A percentile compares a stretch with the other conserved stretches of the same genome.
Conservation (phyloP, 1,140 invertebrate genomes). For the Monomorium pharaonis region DNA sequence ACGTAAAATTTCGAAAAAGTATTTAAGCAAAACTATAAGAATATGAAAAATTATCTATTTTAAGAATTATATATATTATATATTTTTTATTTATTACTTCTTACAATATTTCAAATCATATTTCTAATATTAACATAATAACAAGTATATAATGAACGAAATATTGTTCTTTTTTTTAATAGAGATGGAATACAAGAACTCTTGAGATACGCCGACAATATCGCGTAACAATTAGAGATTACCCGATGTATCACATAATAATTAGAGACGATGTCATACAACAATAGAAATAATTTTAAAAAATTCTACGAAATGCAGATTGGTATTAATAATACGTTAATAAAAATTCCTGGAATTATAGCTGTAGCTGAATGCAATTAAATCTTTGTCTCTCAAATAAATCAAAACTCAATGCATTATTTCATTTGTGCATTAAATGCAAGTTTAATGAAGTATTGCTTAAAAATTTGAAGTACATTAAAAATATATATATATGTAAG, state of each 20-base stretch:
- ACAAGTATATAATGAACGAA: too few relatives aligned
- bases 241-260: neutral
- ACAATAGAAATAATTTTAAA: neutral
- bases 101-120: neutral
- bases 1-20: too few relatives aligned
- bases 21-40: too few relatives aligned
- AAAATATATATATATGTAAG: too few relatives aligned
- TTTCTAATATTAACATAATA: neutral
- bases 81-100: neutral
- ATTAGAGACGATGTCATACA: neutral
- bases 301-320: neutral
- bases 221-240: too few relatives aligned
- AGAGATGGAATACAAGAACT: neutral
- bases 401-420: neutral
- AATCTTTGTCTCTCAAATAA: neutral
- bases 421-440: neutral
- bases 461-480: neutral
- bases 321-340: slow-evolving; percentile 1
- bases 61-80: neutral
- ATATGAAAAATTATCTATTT: too few relatives aligned
- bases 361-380: neutral
- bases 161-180: too few relatives aligned
- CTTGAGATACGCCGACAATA: too few relatives aligned
- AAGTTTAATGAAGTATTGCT: neutral
- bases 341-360: neutral